Conservation (phyloP, 2,797 vertebrate genomes). For the Staurois parvus region DNA sequence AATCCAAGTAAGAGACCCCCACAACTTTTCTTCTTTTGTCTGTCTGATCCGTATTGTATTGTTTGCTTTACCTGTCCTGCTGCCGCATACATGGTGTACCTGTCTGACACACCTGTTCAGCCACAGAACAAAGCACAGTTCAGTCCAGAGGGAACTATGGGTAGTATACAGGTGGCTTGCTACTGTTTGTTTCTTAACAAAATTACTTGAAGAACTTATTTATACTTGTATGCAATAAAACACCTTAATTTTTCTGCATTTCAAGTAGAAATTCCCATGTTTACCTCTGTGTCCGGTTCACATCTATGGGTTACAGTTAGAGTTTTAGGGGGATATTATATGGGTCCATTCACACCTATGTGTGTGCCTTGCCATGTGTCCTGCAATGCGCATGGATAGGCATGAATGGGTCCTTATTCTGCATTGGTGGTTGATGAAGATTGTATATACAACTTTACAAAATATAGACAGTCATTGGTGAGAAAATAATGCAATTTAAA, state of each 20-base stretch:
- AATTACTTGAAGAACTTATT: not conserved
- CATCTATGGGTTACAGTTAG: too few relatives aligned
- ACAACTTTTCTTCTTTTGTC: slow-evolving; percentile 18
- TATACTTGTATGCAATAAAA: not conserved
- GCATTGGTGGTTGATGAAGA: not conserved
- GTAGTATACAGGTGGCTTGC: not conserved
- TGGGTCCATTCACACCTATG: not conserved
- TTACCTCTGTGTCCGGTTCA: not conserved
- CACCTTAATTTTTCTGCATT: too few relatives aligned
- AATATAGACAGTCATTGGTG: not conserved
- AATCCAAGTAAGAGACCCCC: slow-evolving; percentile 72
- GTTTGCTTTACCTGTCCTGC: slow-evolving; percentile 8
- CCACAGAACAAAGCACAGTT: not conserved
- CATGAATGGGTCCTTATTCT: not conserved
- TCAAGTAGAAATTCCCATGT: not conserved
- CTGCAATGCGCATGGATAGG: too few relatives aligned
- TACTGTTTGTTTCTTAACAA: not conserved
- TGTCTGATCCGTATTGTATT: not conserved
- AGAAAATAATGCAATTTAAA: too few relatives aligned
- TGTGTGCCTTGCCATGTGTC: not conserved
- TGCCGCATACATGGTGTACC: not conserved
- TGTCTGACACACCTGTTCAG: slow-evolving; percentile 43
- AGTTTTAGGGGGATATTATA: not conserved
- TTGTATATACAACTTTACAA: not conserved
- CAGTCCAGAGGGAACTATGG: not conserved